Conservation (phyloP, 2,888 invertebrate genomes). For the Rotaria socialis region DNA sequence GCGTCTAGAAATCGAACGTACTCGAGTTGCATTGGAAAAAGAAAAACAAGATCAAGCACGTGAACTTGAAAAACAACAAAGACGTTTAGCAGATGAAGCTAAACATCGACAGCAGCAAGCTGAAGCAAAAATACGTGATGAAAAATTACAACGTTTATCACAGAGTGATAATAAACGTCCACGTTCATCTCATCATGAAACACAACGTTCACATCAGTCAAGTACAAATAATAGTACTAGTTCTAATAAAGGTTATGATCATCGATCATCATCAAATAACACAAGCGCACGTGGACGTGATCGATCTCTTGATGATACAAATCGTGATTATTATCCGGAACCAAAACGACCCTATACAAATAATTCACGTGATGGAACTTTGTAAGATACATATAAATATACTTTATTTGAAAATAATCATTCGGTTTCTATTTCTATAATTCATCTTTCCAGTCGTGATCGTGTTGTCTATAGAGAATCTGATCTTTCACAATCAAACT, state of each 20-base stretch:
- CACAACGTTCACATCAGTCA: background rate
- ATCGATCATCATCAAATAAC: background rate
- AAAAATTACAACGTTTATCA: slow-evolving; percentile 8
- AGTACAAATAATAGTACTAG: background rate
- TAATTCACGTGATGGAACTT: background rate
- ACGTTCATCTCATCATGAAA: background rate
- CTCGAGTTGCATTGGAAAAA: background rate
- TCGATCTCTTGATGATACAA: background rate
- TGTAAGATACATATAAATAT: background rate
- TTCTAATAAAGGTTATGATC: background rate
- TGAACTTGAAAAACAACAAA: slow-evolving; percentile 8
- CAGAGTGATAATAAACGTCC: background rate
- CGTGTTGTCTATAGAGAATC: background rate
- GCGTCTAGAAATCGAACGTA: background rate
- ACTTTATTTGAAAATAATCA: background rate
- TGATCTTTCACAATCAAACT: background rate
- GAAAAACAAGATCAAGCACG: slow-evolving; percentile 26
- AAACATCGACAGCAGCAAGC: slow-evolving; percentile 13
- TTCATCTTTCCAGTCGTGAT: background rate
- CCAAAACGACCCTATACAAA: background rate
- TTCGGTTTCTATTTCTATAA: background rate
- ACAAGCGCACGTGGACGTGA: background rate
- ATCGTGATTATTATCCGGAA: background rate
- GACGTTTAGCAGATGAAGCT: background rate
- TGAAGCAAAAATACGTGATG: slow-evolving; percentile 19